These are phyloP conservation scores for Melieria picta DNA, from an alignment of 2,888 invertebrate species.

Conservation along the genomic window DNA sequence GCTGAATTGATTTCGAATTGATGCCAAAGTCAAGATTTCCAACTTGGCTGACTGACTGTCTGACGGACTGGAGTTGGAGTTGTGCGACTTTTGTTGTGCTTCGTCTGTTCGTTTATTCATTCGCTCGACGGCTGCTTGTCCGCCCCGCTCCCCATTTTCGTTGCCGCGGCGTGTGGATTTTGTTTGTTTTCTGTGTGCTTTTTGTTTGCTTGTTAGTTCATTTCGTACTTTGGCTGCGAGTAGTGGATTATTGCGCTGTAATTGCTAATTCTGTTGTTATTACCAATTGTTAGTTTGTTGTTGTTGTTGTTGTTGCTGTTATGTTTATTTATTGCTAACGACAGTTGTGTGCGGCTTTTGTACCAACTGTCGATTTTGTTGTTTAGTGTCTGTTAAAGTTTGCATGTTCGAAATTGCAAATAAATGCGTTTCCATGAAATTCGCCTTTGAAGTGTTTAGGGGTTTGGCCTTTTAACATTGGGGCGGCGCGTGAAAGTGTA, in stretches of 20 bases:
- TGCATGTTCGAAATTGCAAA: background rate
- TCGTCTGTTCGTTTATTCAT: background rate
- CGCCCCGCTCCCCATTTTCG: background rate
- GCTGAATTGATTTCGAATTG: slow-evolving; percentile 35
- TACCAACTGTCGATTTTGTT: background rate
- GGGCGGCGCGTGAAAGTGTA: no score
- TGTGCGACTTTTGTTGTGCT: slow-evolving; percentile 4
- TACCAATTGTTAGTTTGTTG: background rate
- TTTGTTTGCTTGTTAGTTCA: no score
- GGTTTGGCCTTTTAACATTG: no score
- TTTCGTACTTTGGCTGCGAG: no score
- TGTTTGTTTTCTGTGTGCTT: no score
- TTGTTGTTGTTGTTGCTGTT: slow-evolving; percentile 11
- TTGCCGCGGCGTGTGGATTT: background rate
- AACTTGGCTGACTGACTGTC: background rate
- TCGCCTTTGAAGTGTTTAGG: background rate
- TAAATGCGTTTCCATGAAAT: background rate
- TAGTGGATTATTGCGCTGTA: no score
- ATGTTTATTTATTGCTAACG: slow-evolving; percentile 25
- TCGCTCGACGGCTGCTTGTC: no score
- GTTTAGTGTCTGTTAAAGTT: background rate
- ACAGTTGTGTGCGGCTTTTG: background rate
- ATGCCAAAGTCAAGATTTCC: slow-evolving; percentile 29
- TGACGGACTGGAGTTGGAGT: no score
- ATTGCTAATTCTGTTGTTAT: background rate